Evolutionary conservation across 2,888 invertebrate species (phyloP).

Genomic region (Eilema depressum): DNA sequence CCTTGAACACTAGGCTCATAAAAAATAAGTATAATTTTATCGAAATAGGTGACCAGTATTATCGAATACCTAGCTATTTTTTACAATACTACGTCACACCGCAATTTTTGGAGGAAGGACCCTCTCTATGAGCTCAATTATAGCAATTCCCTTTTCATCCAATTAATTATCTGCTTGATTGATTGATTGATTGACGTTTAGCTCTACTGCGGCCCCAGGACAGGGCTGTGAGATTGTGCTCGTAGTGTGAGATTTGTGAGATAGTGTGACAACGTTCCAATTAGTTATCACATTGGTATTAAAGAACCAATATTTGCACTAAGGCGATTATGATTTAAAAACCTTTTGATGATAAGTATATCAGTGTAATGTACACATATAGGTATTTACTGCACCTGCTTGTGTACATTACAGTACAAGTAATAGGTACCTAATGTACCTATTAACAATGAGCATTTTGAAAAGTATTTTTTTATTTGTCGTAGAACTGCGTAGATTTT

Average conservation of each 20-base stretch:
- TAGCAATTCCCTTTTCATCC: background rate
- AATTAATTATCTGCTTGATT: background rate
- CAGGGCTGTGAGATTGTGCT: background rate
- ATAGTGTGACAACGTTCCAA: background rate
- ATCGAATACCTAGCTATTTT: too few relatives aligned
- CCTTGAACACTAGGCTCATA: too few relatives aligned
- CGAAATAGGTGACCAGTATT: too few relatives aligned
- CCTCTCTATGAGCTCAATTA: background rate
- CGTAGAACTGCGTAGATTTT: background rate
- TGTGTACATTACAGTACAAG: background rate
- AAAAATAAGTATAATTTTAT: too few relatives aligned
- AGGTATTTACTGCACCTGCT: background rate
- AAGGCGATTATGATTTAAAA: background rate
- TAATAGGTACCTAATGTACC: too few relatives aligned
- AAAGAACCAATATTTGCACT: background rate
- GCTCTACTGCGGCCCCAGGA: too few relatives aligned
- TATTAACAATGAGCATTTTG: too few relatives aligned
- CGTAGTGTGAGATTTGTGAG: background rate
- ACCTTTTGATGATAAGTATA: background rate
- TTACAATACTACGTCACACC: too few relatives aligned
- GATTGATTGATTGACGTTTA: background rate
- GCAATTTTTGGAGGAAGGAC: background rate
- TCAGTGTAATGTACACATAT: background rate
- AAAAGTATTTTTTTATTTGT: too few relatives aligned
- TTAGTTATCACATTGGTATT: background rate